These are phyloP conservation scores for Ecliptopera silaceata DNA, from an alignment of 2,888 invertebrate genomes.

Conservation along the genomic window DNA sequence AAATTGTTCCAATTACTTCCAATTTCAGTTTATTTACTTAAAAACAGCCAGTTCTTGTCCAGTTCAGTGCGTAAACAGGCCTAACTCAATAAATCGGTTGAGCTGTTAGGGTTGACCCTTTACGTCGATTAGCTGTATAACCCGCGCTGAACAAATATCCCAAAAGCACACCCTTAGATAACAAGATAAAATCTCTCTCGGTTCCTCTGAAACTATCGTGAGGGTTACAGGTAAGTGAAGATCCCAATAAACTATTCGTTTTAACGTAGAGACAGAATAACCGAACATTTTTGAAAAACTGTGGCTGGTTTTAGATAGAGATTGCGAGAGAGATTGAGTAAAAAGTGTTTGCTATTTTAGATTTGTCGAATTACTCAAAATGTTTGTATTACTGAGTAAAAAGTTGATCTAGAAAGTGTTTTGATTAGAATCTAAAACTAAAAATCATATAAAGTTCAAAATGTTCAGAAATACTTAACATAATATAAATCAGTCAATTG, in stretches of 20 bases:
- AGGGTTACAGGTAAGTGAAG: conserved; percentile 35
- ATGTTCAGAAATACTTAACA: no score
- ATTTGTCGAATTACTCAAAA: no score
- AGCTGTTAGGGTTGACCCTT: conserved; percentile 42
- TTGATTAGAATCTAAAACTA: no score
- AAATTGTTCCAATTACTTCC: conserved; percentile 27
- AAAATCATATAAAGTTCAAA: no score
- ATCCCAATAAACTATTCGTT: conserved; percentile 3
- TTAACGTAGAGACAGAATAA: no score
- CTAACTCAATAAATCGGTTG: conserved; percentile 47
- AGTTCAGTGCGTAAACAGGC: conserved; percentile 39
- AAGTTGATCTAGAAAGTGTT: no score
- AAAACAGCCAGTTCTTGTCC: conserved; percentile 34
- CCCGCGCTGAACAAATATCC: conserved; percentile 42
- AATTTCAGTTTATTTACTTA: conserved; percentile 14
- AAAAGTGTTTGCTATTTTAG: no score
- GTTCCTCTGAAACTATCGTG: conserved; percentile 16
- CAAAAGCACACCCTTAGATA: conserved; percentile 29
- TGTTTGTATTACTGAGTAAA: no score
- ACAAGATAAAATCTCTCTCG: conserved; percentile 25
- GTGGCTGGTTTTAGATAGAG: no score
- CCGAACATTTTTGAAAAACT: no score
- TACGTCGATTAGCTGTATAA: conserved; percentile 48
- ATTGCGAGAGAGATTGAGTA: no score
- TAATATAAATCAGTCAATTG: no score